Percentiles rank a stretch among this genome's conserved stretches.
phyloP scores from a whole-genome alignment of 2,797 vertebrate species.

The Liasis olivaceus region DNA sequence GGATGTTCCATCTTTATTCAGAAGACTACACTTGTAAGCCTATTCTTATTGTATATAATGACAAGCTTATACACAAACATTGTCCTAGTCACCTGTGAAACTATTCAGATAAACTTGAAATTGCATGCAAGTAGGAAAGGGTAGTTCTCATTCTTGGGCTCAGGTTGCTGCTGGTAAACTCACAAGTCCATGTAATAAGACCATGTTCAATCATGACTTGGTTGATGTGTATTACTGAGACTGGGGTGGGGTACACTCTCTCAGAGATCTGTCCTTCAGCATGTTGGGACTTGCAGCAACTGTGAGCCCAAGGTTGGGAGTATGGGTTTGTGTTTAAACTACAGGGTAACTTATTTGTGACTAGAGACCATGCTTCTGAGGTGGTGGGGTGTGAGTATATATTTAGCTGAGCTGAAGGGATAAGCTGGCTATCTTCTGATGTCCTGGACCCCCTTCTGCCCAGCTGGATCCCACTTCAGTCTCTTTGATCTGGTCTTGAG shows the following conservation, averaged over 20 bases:
- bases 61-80: not conserved
- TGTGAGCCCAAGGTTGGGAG: not conserved
- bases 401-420: too few species aligned
- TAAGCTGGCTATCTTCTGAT: too few species aligned
- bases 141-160: not conserved
- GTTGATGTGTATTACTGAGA: not conserved
- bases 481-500: too few species aligned
- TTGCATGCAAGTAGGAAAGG: not conserved
- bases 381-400: too few species aligned
- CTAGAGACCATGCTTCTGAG: too few species aligned
- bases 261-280: not conserved
- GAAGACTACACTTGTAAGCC: not conserved
- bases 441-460: too few species aligned
- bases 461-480: too few species aligned
- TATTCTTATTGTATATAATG: not conserved
- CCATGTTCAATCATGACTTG: not conserved
- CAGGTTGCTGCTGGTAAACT: not conserved
- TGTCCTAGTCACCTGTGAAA: not conserved
- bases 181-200: too few species aligned
- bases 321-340: not conserved
- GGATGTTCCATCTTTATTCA: not conserved
- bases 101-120: not conserved
- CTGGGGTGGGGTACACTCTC: not conserved
- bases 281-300: not conserved
- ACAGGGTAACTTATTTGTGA: too few species aligned